Percentiles rank a stretch among this genome's conserved stretches.
phyloP scores from a whole-genome alignment of 2,113 vertebrate species.

The Gorsachius goisagi region DNA sequence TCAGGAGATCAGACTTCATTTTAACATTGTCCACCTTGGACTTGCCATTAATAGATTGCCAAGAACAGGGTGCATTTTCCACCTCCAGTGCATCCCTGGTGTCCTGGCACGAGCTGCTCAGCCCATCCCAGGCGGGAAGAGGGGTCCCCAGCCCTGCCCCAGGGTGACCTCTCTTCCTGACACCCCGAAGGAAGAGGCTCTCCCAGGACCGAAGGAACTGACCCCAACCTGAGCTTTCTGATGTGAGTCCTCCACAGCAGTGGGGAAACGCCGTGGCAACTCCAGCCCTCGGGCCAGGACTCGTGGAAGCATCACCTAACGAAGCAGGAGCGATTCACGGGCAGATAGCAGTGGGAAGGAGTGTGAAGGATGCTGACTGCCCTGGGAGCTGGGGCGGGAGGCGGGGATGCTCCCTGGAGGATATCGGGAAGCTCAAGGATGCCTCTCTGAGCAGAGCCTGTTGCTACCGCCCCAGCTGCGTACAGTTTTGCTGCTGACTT shows the following conservation, averaged over 20 bases:
- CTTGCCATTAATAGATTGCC: background rate
- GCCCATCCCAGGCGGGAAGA: background rate
- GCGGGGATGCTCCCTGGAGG: background rate
- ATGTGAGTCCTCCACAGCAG: background rate
- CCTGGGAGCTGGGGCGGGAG: background rate
- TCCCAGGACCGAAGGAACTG: background rate
- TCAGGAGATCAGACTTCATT: background rate
- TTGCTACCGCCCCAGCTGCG: background rate
- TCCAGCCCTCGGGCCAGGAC: background rate
- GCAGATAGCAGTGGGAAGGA: background rate
- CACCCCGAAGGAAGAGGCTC: background rate
- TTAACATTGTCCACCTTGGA: background rate
- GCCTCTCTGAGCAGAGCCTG: background rate
- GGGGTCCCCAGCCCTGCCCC: background rate
- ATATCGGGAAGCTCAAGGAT: background rate
- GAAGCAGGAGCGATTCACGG: background rate
- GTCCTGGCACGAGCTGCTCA: background rate
- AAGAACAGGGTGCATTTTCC: background rate
- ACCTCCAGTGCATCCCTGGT: background rate
- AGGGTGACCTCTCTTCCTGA: background rate
- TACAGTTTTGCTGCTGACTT: background rate
- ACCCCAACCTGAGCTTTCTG: background rate
- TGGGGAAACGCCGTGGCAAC: background rate
- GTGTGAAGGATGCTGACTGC: background rate
- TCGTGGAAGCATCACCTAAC: background rate